Conservation (phyloP, 2,888 invertebrate genomes). For the Ecdyonurus torrentis region DNA sequence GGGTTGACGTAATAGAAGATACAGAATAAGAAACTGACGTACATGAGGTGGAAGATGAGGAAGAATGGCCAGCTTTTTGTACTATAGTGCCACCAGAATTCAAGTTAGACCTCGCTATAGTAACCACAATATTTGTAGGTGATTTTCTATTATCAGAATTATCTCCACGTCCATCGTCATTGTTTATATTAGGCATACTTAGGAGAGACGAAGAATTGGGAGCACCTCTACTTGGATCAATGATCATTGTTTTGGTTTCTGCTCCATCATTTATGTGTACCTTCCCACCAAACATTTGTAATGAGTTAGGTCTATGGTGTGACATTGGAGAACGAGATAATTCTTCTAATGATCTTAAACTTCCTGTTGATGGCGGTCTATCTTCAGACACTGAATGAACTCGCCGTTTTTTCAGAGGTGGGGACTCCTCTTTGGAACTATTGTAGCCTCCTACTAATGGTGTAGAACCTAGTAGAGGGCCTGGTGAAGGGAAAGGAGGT, state of each 20-base stretch:
- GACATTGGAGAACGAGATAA: background rate
- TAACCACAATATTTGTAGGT: conserved; percentile 43
- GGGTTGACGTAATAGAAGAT: conserved; percentile 11
- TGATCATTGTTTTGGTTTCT: conserved; percentile 3
- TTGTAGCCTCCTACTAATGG: conserved; percentile 52
- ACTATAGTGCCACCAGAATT: conserved; percentile 61
- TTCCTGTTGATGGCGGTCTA: background rate
- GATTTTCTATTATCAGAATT: background rate
- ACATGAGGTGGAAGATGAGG: conserved; percentile 7
- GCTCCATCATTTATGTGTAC: background rate
- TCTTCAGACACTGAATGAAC: conserved; percentile 24
- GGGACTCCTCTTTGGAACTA: conserved; percentile 24
- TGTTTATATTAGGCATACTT: background rate
- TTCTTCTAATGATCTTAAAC: background rate
- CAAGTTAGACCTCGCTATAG: conserved; percentile 44
- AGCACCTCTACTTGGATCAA: background rate
- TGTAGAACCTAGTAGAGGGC: conserved; percentile 66
- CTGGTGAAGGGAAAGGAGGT: conserved; percentile 57
- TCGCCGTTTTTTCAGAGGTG: conserved; percentile 34
- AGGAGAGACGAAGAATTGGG: background rate
- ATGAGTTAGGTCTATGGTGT: background rate
- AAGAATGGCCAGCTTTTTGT: conserved; percentile 7
- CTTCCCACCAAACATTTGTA: conserved; percentile 1
- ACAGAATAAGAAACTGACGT: conserved; percentile 18
- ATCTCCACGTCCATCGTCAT: background rate